A percentile compares a stretch with the other conserved stretches of the same genome.
These are phyloP conservation scores for Alcis repandata DNA, from an alignment of 2,888 invertebrate genomes.

Conservation along the genomic window DNA sequence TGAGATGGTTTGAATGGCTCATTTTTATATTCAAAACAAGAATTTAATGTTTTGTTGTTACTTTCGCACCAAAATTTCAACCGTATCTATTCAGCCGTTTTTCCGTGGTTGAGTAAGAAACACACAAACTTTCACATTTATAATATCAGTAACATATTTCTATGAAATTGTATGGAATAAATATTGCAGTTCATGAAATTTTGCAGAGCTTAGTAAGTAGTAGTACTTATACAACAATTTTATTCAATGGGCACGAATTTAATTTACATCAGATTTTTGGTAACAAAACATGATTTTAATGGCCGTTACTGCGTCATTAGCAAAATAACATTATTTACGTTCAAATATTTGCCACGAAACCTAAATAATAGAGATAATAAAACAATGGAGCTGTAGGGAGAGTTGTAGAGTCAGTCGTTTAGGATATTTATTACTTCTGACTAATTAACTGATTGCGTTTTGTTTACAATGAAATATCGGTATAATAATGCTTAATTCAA, in stretches of 20 bases:
- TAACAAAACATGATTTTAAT: slow-evolving; percentile 4
- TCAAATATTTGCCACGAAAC: slow-evolving; percentile 29
- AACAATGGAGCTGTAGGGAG: slow-evolving; percentile 30
- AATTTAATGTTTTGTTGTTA: no score
- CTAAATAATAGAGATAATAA: slow-evolving; percentile 38
- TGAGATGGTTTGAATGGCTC: slow-evolving; percentile 1
- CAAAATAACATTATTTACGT: slow-evolving; percentile 27
- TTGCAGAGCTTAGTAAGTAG: no score
- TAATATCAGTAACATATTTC: no score
- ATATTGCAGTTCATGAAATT: no score
- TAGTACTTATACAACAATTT: no score
- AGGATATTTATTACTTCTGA: slow-evolving; percentile 53
- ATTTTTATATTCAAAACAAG: no score
- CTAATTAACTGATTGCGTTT: slow-evolving; percentile 60
- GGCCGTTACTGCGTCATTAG: slow-evolving; percentile 16
- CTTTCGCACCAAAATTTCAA: no score
- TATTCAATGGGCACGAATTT: no score
- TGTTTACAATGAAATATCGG: slow-evolving; percentile 55
- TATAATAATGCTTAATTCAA: slow-evolving; percentile 47
- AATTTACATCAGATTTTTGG: not conserved
- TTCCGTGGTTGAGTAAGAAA: no score
- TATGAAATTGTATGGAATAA: no score
- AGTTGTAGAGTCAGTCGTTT: slow-evolving; percentile 39
- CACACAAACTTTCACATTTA: no score
- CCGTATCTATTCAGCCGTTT: no score